Base-by-base conservation (phyloP, 2,113 vertebrate genomes). In the Phaethon lepturus region DNA sequence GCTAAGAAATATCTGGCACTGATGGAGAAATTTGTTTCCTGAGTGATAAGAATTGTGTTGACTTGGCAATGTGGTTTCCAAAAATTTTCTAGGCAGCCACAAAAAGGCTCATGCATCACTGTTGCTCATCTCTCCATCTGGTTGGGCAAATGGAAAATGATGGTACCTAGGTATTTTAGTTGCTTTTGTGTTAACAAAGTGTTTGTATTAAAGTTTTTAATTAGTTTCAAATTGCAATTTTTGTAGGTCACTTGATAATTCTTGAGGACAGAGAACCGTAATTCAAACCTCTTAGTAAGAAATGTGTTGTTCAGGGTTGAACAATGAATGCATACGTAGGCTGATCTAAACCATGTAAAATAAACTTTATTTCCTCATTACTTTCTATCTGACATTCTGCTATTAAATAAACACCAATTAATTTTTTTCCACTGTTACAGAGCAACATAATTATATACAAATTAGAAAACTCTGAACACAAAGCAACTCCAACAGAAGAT, bases 1-100 rank as follows among this genome's bases (percentile, higher is more conserved):
- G 45, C 55, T 91, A 88, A 93, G 85, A 85, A 79, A 69, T 72
- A 79, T 86, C 58, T 96, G 94, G 93, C 90, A 96, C 45, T 72
- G 72, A 89, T 7, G 47, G 73, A 93, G 52, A 58, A 96, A 95
- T 89, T 89, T 90, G n/a, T 74, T 96, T 90, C 92, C 83, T 16
- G 38, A 97, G 75, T 28, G 29, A 88, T 50, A 77, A 86, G 67
- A 82, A 81, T n/a, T 88, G 72, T 63, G 67, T 66, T 90, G 92
- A 96, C 82, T 93, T 88, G 59, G 71, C 85, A 85, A 17, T 60
- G 56, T 47, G 64, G 85, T 71, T 77, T 97, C 72, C 82, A 94
- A 79, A 88, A 78, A 11, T 52, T 74, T 90, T 93, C 47, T 63
- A 93, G 52, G 63, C 55, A 86, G 69, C 35, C 89, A 93, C 45